A percentile compares a stretch with the other conserved stretches of the same genome.
phyloP scores from a whole-genome alignment of 2,113 vertebrate genomes.

The Chrysochloris asiatica region DNA sequence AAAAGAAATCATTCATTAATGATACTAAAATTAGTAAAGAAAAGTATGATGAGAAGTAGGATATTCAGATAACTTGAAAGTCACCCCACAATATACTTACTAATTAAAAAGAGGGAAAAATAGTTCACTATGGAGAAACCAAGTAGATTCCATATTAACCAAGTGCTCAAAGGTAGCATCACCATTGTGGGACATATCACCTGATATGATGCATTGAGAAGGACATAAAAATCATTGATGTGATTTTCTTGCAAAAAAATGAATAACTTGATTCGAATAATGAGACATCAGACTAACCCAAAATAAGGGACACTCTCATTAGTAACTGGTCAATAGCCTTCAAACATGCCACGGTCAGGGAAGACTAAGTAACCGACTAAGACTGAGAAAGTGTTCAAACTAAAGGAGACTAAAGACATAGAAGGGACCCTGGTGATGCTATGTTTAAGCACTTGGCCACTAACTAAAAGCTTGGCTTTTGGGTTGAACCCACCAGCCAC shows the following conservation, averaged over 20 bases:
- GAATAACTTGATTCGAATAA: not conserved
- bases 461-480: not conserved
- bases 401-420: not conserved
- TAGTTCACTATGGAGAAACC: not conserved
- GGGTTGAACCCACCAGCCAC: not conserved
- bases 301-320: not conserved
- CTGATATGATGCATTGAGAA: not conserved
- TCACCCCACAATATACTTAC: not conserved
- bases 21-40: not conserved
- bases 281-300: not conserved
- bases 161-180: not conserved
- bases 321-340: not conserved
- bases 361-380: not conserved
- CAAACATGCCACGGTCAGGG: not conserved
- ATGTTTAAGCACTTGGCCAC: not conserved
- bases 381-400: not conserved
- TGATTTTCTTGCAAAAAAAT: slow-evolving; percentile 19
- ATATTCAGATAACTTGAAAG: not conserved
- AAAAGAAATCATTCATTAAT: not conserved
- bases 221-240: not conserved
- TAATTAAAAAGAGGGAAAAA: not conserved
- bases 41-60: not conserved
- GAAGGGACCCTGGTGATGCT: not conserved
- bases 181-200: not conserved
- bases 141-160: not conserved